Conservation (phyloP, 2,113 vertebrate species). For the Pomatostomus ruficeps region DNA sequence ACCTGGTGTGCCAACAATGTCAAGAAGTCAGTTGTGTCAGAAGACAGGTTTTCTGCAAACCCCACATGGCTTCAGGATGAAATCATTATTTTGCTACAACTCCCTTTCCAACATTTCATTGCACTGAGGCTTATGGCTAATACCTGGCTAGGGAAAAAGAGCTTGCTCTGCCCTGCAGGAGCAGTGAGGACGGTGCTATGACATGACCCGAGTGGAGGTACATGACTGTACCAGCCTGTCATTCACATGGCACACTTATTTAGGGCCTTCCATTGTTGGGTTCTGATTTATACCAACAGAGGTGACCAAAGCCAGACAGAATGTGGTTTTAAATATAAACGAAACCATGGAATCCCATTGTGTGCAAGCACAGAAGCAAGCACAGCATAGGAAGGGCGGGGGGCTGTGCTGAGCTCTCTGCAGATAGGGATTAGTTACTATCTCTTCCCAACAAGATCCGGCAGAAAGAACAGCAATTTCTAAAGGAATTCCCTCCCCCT, state of each 20-base stretch:
- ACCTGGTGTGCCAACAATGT: neutral
- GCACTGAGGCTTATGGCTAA: neutral
- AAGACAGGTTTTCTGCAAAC: neutral
- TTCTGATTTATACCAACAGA: neutral
- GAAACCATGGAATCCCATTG: neutral
- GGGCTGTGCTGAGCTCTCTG: neutral
- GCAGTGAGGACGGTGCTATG: rapidly evolving
- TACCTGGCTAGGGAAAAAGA: neutral
- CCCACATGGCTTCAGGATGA: neutral
- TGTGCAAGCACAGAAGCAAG: neutral
- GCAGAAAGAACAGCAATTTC: neutral
- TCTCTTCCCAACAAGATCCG: neutral
- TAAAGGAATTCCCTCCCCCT: neutral
- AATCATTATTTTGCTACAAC: neutral
- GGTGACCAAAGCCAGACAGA: neutral
- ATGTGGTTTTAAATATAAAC: neutral
- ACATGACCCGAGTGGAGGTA: rapidly evolving
- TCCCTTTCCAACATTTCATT: neutral
- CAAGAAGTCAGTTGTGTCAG: neutral
- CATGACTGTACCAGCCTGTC: neutral
- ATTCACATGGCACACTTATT: neutral
- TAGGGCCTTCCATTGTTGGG: neutral
- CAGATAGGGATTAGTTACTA: neutral
- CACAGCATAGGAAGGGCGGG: neutral
- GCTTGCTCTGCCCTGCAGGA: neutral